Percentiles rank a stretch among this genome's conserved stretches.
Evolutionary conservation across 2,113 vertebrate species (phyloP).

Genomic region (Albula glossodonta): DNA sequence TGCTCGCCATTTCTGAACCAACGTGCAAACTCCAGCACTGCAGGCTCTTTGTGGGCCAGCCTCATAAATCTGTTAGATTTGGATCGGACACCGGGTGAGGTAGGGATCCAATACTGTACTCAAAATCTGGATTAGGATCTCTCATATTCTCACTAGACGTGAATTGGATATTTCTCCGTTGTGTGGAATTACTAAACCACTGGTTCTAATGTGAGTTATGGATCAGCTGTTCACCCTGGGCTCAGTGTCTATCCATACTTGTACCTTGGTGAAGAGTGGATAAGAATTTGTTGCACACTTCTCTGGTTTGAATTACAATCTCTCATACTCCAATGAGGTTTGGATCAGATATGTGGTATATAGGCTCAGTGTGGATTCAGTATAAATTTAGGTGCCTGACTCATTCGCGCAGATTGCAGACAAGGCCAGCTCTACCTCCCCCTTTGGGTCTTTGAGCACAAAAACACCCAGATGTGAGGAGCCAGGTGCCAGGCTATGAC

Average conservation of each 20-base stretch:
- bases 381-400: background rate
- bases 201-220: background rate
- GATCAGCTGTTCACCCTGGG: background rate
- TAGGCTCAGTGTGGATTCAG: background rate
- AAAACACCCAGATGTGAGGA: background rate
- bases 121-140: background rate
- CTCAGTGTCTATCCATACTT: background rate
- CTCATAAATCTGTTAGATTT: background rate
- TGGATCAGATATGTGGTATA: too few relatives aligned
- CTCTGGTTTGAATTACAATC: background rate
- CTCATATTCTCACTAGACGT: background rate
- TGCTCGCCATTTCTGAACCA: background rate
- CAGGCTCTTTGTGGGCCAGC: background rate
- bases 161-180: background rate
- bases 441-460: background rate
- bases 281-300: too few relatives aligned
- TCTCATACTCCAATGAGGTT: background rate
- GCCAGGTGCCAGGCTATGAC: background rate
- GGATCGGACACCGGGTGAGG: background rate
- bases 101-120: background rate
- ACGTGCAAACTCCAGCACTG: background rate
- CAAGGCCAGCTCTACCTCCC: background rate
- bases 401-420: background rate
- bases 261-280: background rate
- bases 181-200: background rate